A percentile compares a stretch with the other conserved stretches of the same genome.
Evolutionary conservation across 2,888 invertebrate species (phyloP).

Genomic region (Carcina quercana): DNA sequence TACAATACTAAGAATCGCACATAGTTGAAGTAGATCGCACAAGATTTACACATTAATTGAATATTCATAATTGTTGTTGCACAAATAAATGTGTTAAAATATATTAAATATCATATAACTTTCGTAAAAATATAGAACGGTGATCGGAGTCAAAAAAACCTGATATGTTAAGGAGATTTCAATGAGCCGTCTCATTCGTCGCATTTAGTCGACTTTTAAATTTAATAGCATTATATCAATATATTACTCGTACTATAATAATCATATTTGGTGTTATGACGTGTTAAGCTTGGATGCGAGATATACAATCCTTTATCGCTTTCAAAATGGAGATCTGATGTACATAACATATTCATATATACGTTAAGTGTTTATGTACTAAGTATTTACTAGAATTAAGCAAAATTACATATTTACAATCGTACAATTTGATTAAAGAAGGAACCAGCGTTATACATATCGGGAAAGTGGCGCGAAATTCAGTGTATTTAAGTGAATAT

Average conservation of each 20-base stretch:
- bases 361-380: slow-evolving; percentile 3
- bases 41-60: slow-evolving; percentile 7
- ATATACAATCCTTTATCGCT: slow-evolving; percentile 15
- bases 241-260: too few species aligned
- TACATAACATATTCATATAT: slow-evolving; percentile 8
- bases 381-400: slow-evolving; percentile 1
- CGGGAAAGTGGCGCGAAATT: slow-evolving; percentile 28
- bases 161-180: slow-evolving; percentile 39
- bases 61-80: too few species aligned
- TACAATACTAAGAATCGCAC: slow-evolving; percentile 10
- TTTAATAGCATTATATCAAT: slow-evolving; percentile 3
- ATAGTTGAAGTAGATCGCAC: slow-evolving; percentile 8
- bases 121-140: not conserved
- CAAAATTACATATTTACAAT: slow-evolving; percentile 10
- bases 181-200: slow-evolving; percentile 22
- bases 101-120: not conserved
- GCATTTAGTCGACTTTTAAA: not conserved
- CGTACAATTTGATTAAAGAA: slow-evolving; percentile 16
- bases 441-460: slow-evolving; percentile 55
- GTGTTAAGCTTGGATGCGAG: slow-evolving; percentile 19
- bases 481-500: too few species aligned
- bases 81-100: slow-evolving; percentile 1
- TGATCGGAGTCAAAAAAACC: slow-evolving; percentile 56
- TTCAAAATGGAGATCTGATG: too few species aligned
- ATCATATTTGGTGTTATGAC: slow-evolving; percentile 28